Evolutionary conservation across 1,140 invertebrate species (phyloP), one percentile per base, ranked within the genome.

Genomic region (Bombus superbus): DNA sequence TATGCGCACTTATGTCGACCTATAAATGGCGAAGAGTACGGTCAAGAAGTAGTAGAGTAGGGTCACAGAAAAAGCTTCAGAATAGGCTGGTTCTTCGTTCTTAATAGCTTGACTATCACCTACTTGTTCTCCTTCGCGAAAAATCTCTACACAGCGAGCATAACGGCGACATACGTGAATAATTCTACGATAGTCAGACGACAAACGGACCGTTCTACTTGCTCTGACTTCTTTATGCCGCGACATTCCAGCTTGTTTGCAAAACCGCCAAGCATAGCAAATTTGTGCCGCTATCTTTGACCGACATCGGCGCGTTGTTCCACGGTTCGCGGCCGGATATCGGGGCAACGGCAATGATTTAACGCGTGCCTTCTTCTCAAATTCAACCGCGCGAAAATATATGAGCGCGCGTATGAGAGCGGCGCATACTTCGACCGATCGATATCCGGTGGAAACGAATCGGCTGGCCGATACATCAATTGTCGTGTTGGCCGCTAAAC

Each of bases 401-500:
- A 79, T 84, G 5, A 42, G 6, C 47, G 66, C 42, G 40, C 35
- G 64, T 42, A 44, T 11, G 11, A 25, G 13, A 28, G 6, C 6
- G 42, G 47, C 10, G 72, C n/a, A 22, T 53, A 53, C n/a, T 40
- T 47, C 6, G 71, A 11, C 57, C 22, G 53, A 22, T 59, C 64
- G 84, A 90, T 93, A 93, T 93, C 92, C 90, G 85, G 81, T 87
- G 87, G 89, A 92, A 93, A 92, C 88, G 86, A 91, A 92, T 92
- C 86, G 87, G 81, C 77, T 62, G 40, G 82, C 75, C 90, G 91
- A 93, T 92, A 91, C 88, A 91, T 93, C 90, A 92, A 92, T 92
- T 92, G 91, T 93, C 88, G 84, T 73, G 83, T 89, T 78, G 69
- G 38, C 72, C 71, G 75, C 64, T 89, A 88, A 87, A 85, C 82